Evolutionary conservation across 2,888 invertebrate genomes (phyloP), one percentile per base, ranked within the genome.

Genomic region (Atrina japonica): DNA sequence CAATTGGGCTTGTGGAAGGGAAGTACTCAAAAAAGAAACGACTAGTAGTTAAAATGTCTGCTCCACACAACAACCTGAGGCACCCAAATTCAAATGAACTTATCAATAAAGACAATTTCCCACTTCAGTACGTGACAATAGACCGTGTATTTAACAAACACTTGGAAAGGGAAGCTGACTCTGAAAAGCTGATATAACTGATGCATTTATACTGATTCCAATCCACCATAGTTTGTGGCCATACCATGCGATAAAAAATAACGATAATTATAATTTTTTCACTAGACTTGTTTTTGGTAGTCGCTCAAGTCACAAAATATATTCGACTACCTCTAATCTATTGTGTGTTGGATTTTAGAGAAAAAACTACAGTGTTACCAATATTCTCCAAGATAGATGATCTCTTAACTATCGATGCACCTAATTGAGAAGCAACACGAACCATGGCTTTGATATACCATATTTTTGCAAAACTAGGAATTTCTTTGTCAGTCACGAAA

Each of bases 31-130:
- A 66, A n/a, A 66, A 71, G 27, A 58, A 49, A 41, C 43, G 67
- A 23, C 43, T 80, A 0, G 76, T 76, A 3, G 52, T 78, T 2
- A 78, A 80, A 55, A 14, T 76, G 2, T 77, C 75, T 11, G 60
- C 76, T 1, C 76, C 78, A n/a, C 80, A 76, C 59, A 52, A 77
- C 27, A 52, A 66, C 43, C 16, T 35, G 14, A 25, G n/a, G 25
- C 59, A 59, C 23, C 49, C 11, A 56, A 53, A 53, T 43, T 9
- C 61, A 18, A 64, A 69, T 47, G 47, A 53, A 6, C 41, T 64
- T 16, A 64, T 63, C 23, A 56, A 64, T 27, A 63, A 63, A 30
- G 52, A 63, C 14, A n/a, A 53, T 27, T 69, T 29, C 56, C 56
- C 69, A 9, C 41, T 69, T n/a, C 40, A 29, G 7, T 64, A 63